Conservation (phyloP, 2,113 vertebrate species). For the Brachypteracias leptosomus region DNA sequence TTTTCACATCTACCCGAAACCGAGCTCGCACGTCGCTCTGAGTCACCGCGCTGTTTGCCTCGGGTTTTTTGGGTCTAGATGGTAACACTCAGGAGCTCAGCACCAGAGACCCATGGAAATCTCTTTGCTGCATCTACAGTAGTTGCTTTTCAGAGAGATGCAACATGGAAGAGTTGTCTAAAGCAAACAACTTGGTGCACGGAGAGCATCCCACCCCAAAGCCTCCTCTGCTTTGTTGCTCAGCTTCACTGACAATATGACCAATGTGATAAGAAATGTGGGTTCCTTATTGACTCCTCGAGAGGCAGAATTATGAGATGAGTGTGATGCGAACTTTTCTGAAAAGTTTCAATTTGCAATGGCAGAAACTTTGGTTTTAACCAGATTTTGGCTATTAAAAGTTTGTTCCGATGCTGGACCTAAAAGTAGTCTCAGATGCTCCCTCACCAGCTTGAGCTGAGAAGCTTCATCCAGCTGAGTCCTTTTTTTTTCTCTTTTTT, state of each 20-base stretch:
- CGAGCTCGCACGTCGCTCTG: not conserved
- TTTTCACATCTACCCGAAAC: not conserved
- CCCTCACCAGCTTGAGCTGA: not conserved
- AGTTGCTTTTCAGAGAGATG: not conserved
- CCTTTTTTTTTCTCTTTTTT: not conserved
- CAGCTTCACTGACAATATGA: rapidly evolving
- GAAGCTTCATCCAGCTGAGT: not conserved
- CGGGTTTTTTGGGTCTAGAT: not conserved
- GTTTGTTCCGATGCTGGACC: not conserved
- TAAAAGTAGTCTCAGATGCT: not conserved
- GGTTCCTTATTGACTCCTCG: not conserved
- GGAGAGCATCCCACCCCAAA: not conserved
- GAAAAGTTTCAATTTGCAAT: not conserved
- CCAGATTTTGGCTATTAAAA: not conserved
- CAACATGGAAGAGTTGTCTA: not conserved
- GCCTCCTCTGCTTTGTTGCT: not conserved
- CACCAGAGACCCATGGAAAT: not conserved
- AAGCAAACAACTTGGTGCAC: rapidly evolving
- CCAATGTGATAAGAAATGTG: not conserved
- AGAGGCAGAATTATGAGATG: rapidly evolving
- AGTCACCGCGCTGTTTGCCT: not conserved
- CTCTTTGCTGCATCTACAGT: not conserved
- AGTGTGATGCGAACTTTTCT: rapidly evolving
- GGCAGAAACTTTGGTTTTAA: not conserved
- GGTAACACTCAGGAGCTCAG: not conserved